Conservation (phyloP, 2,797 vertebrate genomes). For the Cetoscarus ocellatus region DNA sequence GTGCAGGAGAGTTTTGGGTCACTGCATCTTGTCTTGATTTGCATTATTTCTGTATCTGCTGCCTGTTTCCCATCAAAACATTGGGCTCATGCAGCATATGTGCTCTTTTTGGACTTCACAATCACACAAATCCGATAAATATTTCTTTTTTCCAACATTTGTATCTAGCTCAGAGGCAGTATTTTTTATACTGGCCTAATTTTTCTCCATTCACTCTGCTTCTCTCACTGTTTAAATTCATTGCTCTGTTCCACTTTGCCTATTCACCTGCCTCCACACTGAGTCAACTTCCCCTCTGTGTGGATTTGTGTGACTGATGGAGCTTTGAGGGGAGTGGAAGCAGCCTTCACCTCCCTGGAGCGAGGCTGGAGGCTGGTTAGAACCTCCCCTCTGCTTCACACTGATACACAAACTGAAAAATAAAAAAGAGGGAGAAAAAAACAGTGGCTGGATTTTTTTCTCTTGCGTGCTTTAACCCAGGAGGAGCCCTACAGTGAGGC, state of each 20-base stretch:
- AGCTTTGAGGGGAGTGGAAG: constrained; percentile 48
- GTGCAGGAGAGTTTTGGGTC: too few species aligned
- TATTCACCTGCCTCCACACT: constrained; percentile 27
- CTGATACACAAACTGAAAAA: constrained; percentile 23
- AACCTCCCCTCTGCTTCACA: constrained; percentile 26
- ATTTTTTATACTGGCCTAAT: not conserved
- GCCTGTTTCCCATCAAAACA: not conserved
- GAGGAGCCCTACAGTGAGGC: constrained; percentile 29
- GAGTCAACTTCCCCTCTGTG: constrained; percentile 34
- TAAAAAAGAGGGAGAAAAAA: constrained; percentile 23
- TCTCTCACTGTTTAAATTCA: constrained; percentile 13
- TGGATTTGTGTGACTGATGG: constrained; percentile 54
- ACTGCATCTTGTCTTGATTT: not conserved
- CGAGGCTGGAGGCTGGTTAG: constrained; percentile 34
- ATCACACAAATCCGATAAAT: not conserved
- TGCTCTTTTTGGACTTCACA: not conserved
- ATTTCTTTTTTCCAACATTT: not conserved
- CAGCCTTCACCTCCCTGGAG: constrained; percentile 46
- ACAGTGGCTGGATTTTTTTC: constrained; percentile 29
- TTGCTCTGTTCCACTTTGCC: constrained; percentile 31
- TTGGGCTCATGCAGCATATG: not conserved
- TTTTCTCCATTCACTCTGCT: not conserved
- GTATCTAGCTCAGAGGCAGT: not conserved
- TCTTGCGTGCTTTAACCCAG: constrained; percentile 21
- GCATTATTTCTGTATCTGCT: not conserved